Evolutionary conservation across 2,888 invertebrate species (phyloP), one percentile per base, ranked within the genome.

Genomic region (Leptarthrus brevirostris): DNA sequence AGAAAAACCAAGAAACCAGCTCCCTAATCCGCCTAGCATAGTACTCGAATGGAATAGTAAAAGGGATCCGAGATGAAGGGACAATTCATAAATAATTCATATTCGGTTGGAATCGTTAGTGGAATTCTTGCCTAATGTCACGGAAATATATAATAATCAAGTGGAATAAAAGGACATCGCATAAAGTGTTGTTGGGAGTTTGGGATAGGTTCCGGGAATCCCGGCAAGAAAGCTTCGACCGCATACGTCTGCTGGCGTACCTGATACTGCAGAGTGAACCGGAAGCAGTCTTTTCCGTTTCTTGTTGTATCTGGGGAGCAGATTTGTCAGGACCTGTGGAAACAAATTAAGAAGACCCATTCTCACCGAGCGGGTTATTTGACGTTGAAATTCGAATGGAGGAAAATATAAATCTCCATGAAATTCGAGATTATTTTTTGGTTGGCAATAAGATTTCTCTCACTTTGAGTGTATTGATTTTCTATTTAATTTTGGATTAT

Each of bases 131-230:
- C 70, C 53, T 70, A 70, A 70, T 70, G 70, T 70, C 70, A 70
- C 53, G 70, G 70, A 70, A 70, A 70, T 53, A 70, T 70, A 70
- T 70, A 70, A 70, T 70, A 70, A 70, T 70, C 70, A 52, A 70
- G 53, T 52, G 49, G 70, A 70, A 52, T 53, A 49, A 69, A 69
- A 34, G 70, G 53, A 53, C 47, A 44, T 6, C 66, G 20, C 10
- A 6, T 53, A 12, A 53, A 53, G 53, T 53, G 53, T 53, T 22
- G 53, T 20, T 53, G 4, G 53, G n/a, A 53, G 5, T n/a, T 20
- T 10, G 47, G 34, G 34, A 16, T 16, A 20, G 24, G n/a, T 3
- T 1, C 54, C 30, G 10, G 36, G n/a, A 36, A 8, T 58, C 20
- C 18, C 18, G 6, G 30, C 30, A 8, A 5, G 30, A 30, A 30